Base-by-base conservation (phyloP, 2,888 invertebrate species). In the Hemicrepidius hirtus region DNA sequence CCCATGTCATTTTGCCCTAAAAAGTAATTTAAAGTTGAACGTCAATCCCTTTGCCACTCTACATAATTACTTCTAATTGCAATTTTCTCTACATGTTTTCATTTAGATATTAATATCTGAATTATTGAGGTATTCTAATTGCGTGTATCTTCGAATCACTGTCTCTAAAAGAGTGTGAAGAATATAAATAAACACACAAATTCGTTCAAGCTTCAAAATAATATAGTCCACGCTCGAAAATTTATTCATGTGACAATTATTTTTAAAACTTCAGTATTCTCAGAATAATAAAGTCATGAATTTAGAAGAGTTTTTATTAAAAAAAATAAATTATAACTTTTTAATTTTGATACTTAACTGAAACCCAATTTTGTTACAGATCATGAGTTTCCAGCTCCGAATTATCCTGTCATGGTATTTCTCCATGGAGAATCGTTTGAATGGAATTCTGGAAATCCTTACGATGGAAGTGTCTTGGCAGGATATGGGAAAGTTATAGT, bases 381-480 rank as follows among this genome's bases (percentile, higher is more conserved):
- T 24, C 9, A 9, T n/a, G 28, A 53, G 3, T 18, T n/a, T 21
- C n/a, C 28, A 13, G 13, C 20, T 3, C 73, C 73, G 78, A 92
- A 90, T 81, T 92, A 92, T 84, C 95, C 97, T 0, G 96, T 97
- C 0, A 90, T 98, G 84, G 94, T 98, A 57, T 97, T 96, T 86
- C 92, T 98, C 76, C 97, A 97, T 81, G 98, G 97, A 0, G 98
- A 98, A 85, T 97, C 97, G 0, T 98, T 96, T 86, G 97, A 97
- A 83, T 98, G 97, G 95, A 97, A 97, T 84, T 96, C 97, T 28
- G 99, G 98, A 73, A 98, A 98, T 87, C 94, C 97, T 0, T 99
- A 98, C 86, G 99, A 99, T 85, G 98, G 97, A 12, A 94, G 95
- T 75, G 93, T 98, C 53, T 86, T 99, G 77, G 94, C 99, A 13